These are phyloP conservation scores for Drosophila subsilvestris DNA, from an alignment of 2,888 invertebrate genomes.

Conservation along the genomic window DNA sequence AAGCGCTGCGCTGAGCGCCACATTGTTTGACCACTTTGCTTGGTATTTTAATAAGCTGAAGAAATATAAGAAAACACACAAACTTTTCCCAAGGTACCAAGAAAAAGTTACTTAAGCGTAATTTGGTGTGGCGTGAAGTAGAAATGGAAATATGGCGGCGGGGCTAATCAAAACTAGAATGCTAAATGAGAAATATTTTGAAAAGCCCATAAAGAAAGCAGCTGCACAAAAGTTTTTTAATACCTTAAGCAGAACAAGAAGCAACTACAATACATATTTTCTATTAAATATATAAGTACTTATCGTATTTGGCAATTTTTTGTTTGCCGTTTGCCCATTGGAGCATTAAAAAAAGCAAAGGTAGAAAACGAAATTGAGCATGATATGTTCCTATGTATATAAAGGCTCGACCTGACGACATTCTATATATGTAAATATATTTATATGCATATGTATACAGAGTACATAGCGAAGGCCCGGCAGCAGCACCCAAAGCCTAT, in stretches of 20 bases:
- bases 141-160: constrained; percentile 43
- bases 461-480: constrained; percentile 19
- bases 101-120: constrained; percentile 48
- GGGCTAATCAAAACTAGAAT: constrained; percentile 69
- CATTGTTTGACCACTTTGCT: constrained; percentile 33
- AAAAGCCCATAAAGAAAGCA: constrained; percentile 26
- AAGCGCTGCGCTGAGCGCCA: neutral
- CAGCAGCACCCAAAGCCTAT: constrained; percentile 39
- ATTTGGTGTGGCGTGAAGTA: constrained; percentile 27
- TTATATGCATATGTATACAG: constrained; percentile 7
- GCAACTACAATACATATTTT: neutral
- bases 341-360: neutral
- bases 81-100: constrained; percentile 57
- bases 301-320: neutral
- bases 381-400: neutral
- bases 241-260: constrained; percentile 24
- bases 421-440: neutral
- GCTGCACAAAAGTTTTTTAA: constrained; percentile 52
- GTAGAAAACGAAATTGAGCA: neutral
- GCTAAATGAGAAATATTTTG: constrained; percentile 59
- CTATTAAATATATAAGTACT: neutral
- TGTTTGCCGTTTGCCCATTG: neutral
- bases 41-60: constrained; percentile 71
- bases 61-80: constrained; percentile 43
- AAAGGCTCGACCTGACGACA: constrained; percentile 17